These are phyloP conservation scores for Limnephilus rhombicus DNA, from an alignment of 2,888 invertebrate genomes.

Conservation along the genomic window DNA sequence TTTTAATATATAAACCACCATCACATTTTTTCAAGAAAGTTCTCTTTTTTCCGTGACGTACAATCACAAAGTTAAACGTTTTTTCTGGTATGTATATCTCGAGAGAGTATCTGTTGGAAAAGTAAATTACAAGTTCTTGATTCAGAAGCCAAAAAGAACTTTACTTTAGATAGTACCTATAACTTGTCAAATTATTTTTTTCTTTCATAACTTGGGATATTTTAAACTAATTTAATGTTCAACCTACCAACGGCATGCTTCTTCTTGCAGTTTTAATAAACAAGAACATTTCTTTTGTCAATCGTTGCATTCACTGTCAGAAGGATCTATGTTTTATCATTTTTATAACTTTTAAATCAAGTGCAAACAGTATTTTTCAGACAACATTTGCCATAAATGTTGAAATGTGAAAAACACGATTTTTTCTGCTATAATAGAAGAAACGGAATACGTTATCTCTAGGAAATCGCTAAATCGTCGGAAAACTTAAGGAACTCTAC, in stretches of 20 bases:
- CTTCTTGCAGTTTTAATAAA: neutral
- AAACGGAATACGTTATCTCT: neutral
- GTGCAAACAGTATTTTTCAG: too few relatives aligned
- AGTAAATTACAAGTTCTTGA: slow-evolving; percentile 15
- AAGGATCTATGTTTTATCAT: too few relatives aligned
- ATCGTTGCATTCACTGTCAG: too few relatives aligned
- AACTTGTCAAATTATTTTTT: neutral
- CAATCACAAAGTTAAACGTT: neutral
- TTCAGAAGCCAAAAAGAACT: neutral
- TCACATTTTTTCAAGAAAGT: neutral
- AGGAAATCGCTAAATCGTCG: neutral
- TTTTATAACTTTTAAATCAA: too few relatives aligned
- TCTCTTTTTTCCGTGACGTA: neutral
- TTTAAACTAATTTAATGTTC: neutral
- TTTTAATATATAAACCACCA: neutral
- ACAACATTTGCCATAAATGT: neutral
- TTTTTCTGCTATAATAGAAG: too few relatives aligned
- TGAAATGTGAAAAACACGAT: neutral
- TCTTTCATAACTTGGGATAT: neutral
- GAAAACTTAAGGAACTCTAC: neutral
- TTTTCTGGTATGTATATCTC: neutral
- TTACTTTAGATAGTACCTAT: neutral
- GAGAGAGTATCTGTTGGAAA: neutral
- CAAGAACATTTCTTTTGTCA: neutral
- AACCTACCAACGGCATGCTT: neutral